Base-by-base conservation (phyloP, 1,140 invertebrate species). In the Drosophila parabipectinata region DNA sequence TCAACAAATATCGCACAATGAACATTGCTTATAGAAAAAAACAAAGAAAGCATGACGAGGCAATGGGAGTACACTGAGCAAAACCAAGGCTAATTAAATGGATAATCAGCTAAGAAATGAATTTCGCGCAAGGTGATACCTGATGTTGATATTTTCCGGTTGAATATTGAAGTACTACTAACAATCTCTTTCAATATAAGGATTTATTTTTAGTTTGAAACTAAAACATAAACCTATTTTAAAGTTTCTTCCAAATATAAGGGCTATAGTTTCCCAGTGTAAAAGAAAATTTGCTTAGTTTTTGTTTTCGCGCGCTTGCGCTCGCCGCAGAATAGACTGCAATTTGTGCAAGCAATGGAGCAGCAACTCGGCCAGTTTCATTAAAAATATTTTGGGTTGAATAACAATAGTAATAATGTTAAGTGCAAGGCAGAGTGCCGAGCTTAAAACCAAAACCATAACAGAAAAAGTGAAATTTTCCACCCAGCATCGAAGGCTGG, bases 381-480 rank as follows among this genome's bases (percentile, higher is more conserved):
- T 88, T 88, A 87, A 82, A 87, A 88, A 78, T 74, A 87, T 87
- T 88, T 87, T 76, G 64, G 83, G 83, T 87, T 87, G 83, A 88
- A 87, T 87, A 87, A 87, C 80, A 83, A 83, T 87, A 81, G 83
- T 88, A 78, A 87, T 88, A 82, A 82, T 72, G 82, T 64, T 64
- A 80, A 80, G 60, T 76, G 56, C 55, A 48, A 58, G 7, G 66
- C 64, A 10, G 64, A 71, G 63, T 37, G 64, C 64, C 64, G 62
- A 44, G 47, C 63, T 54, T 9, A 59, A 71, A 68, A 48, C 53
- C 72, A 72, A 78, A 79, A 60, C 61, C 55, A 58, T 68, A 57
- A 48, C 50, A 63, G 32, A 82, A 87, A 63, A 85, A 87, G 82
- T 82, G 78, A 85, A 85, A 87, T 74, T 85, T 81, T 63, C 56